Percentiles rank a stretch among this genome's conserved stretches.
Conservation (phyloP, 2,888 invertebrate species). For the Leptopilina syphax region DNA sequence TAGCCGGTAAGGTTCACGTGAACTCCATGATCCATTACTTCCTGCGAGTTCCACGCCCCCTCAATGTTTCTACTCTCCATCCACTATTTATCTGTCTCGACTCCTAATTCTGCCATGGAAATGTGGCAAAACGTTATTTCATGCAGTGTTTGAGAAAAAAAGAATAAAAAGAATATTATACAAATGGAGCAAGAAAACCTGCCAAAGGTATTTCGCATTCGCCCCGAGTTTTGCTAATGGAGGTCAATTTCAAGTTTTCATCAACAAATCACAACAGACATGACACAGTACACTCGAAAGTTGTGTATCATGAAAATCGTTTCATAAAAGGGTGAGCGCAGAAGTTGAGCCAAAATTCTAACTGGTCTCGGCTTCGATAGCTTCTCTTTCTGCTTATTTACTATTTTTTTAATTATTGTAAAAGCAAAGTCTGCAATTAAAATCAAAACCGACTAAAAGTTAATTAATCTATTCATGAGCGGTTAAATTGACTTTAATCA, state of each 20-base stretch:
- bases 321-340: too few relatives aligned
- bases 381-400: too few relatives aligned
- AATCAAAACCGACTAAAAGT: too few relatives aligned
- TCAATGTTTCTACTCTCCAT: constrained; percentile 51
- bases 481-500: too few relatives aligned
- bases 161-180: too few relatives aligned
- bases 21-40: constrained; percentile 42
- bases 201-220: neutral
- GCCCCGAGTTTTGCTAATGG: neutral
- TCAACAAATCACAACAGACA: neutral
- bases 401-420: too few relatives aligned
- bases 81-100: constrained; percentile 70
- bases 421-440: too few relatives aligned
- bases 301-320: too few relatives aligned
- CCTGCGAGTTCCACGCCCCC: constrained; percentile 43
- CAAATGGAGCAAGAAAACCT: constrained; percentile 15
- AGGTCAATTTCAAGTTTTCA: neutral
- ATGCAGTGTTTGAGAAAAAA: constrained; percentile 18
- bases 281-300: neutral
- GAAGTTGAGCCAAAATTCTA: too few relatives aligned
- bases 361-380: too few relatives aligned
- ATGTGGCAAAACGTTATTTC: constrained; percentile 38
- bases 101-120: constrained; percentile 39
- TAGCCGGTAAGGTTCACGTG: constrained; percentile 31
- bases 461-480: too few relatives aligned